Base-by-base conservation (phyloP, 2,797 vertebrate genomes). In the Buceros bicornis region DNA sequence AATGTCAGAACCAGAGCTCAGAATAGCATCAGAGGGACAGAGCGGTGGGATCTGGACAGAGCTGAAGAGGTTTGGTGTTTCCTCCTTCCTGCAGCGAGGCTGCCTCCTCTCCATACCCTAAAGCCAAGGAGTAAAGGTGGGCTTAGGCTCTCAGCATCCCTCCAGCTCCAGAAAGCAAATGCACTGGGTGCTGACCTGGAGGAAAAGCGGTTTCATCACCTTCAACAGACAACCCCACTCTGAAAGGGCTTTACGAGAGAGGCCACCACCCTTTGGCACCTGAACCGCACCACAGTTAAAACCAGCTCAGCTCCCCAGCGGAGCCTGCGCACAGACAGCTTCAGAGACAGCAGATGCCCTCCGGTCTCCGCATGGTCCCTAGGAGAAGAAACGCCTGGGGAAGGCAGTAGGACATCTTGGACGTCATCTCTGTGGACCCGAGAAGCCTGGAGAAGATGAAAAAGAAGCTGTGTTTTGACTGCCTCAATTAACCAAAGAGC, bases 401-500 rank as follows among this genome's bases (percentile, higher is more conserved):
- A 83, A 71, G 18, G 11, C 64, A 58, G 9, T 2, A 1, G 43
- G 56, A 43, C 26, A 33, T 35, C 50, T 76, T 60, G 35, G 33
- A 33, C 33, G 33, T 33, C 37, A 40, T 40, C 48, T 90, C 66
- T 4, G 0, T 0, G 29, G 73, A 50, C 45, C 18, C 0, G 1
- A 82, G 51, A 58, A 79, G 53, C 58, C 43, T 35, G 24, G 71
- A 64, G 53, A 26, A 0, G 2, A 54, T 5, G 45, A 43, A 57
- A 42, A 77, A 70, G n/a, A 40, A 56, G n/a, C 56, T 4, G 1
- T 73, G 80, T 77, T 92, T 93, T 87, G 92, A 56, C 77, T 57
- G 87, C 62, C 64, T 93, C 90, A 43, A 74, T 96, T 84, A 96
- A 85, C 56, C 74, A 94, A 93, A 92, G 7, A 66, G 87, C 90